Percentiles rank a stretch among this genome's conserved stretches.
phyloP scores from a whole-genome alignment of 2,113 vertebrate species.

The Thalassoma bifasciatum region DNA sequence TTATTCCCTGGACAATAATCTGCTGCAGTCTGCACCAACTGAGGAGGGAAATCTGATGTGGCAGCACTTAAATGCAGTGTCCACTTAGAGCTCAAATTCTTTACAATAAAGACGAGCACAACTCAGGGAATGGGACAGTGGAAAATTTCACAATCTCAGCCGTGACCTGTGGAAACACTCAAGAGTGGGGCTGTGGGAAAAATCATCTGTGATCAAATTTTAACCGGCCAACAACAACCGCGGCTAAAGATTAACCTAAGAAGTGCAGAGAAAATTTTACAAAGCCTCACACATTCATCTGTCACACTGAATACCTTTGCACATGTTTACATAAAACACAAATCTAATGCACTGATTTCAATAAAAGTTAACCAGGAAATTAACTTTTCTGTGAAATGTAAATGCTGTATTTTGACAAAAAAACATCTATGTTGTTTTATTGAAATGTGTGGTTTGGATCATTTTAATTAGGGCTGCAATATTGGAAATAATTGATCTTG shows the following conservation, averaged over 20 bases:
- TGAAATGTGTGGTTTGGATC: too few relatives aligned
- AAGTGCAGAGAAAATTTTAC: not conserved
- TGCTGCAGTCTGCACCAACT: too few relatives aligned
- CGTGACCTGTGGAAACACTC: not conserved
- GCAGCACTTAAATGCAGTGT: not conserved
- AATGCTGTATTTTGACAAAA: too few relatives aligned
- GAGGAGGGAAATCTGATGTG: not conserved
- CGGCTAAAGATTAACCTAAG: not conserved
- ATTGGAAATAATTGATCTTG: too few relatives aligned
- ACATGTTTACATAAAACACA: constrained; percentile 7
- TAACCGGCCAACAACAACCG: not conserved
- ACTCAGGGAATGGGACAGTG: not conserved
- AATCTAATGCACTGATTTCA: not conserved
- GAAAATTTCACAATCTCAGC: not conserved
- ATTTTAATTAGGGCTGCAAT: too few relatives aligned
- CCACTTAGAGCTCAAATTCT: not conserved
- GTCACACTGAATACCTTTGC: not conserved
- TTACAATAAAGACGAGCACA: not conserved
- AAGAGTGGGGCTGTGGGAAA: not conserved
- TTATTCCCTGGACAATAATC: not conserved
- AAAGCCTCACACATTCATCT: not conserved
- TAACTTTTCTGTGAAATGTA: too few relatives aligned
- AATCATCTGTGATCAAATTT: not conserved
- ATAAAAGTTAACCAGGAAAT: not conserved
- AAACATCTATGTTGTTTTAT: too few relatives aligned